phyloP scores from a whole-genome alignment of 2,113 vertebrate genomes.

The Coregonus clupeaformis region DNA sequence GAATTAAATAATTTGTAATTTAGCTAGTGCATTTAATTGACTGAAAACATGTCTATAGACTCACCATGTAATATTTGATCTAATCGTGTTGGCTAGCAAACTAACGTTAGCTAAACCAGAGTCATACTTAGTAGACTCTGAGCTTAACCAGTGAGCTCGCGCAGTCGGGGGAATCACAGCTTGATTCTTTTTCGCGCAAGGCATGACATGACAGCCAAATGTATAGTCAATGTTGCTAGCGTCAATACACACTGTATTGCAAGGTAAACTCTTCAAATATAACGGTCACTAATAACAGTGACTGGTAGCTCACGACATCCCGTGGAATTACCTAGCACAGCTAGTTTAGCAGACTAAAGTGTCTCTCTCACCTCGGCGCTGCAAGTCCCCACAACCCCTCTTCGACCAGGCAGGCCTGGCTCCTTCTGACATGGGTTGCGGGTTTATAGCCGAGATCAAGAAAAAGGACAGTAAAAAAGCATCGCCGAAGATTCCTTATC shows the following conservation, averaged over 20 bases:
- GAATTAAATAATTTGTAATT: too few species aligned
- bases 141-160: too few species aligned
- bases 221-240: neutral
- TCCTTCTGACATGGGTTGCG: conserved; percentile 73
- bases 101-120: too few species aligned
- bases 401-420: conserved; percentile 72
- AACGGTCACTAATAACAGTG: too few species aligned
- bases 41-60: too few species aligned
- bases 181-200: neutral
- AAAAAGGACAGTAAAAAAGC: conserved; percentile 45
- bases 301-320: too few species aligned
- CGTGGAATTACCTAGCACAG: conserved; percentile 23
- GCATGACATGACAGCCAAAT: neutral
- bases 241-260: neutral
- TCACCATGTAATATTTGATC: too few species aligned
- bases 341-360: conserved; percentile 12
- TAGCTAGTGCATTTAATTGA: too few species aligned
- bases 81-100: too few species aligned
- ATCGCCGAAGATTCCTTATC: conserved; percentile 37
- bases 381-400: conserved; percentile 75
- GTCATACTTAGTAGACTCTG: too few species aligned
- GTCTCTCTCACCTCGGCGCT: conserved; percentile 73
- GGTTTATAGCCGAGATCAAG: conserved; percentile 52
- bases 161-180: too few species aligned
- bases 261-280: too few species aligned